Percentiles rank a stretch among this genome's conserved stretches.
phyloP scores from a whole-genome alignment of 2,797 vertebrate species.

The Falco columbarius region DNA sequence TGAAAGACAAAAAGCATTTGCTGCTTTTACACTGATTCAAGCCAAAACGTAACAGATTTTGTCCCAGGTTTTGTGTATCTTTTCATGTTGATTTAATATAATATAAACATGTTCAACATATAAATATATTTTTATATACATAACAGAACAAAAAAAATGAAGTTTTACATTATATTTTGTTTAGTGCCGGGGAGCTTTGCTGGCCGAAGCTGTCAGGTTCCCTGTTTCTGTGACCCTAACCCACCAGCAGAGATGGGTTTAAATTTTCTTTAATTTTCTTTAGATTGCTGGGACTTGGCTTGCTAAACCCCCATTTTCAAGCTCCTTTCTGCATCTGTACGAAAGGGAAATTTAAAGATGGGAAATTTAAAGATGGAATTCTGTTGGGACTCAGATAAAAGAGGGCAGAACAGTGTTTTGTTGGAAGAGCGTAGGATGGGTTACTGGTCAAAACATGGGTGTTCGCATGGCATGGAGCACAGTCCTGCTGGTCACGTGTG shows the following conservation, averaged over 20 bases:
- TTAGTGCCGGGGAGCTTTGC: neutral
- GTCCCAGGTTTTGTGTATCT: neutral
- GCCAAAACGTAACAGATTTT: neutral
- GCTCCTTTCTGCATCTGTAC: neutral
- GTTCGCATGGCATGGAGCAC: fast-evolving
- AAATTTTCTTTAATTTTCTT: neutral
- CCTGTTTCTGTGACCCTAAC: neutral
- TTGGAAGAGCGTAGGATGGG: neutral
- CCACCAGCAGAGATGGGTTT: neutral
- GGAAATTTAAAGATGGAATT: neutral
- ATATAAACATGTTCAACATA: neutral
- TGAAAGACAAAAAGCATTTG: neutral
- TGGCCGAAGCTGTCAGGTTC: neutral
- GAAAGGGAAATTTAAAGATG: neutral
- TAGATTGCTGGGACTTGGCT: neutral
- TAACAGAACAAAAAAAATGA: too few species aligned
- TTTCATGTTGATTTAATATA: neutral
- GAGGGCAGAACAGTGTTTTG: too few species aligned
- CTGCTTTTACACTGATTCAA: neutral
- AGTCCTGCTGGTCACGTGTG: neutral
- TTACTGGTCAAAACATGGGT: neutral
- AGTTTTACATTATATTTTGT: neutral
- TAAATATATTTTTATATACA: neutral
- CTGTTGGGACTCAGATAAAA: neutral
- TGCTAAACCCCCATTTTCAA: neutral